Evolutionary conservation across 2,888 invertebrate species (phyloP).

Genomic region (Allygus modestus): DNA sequence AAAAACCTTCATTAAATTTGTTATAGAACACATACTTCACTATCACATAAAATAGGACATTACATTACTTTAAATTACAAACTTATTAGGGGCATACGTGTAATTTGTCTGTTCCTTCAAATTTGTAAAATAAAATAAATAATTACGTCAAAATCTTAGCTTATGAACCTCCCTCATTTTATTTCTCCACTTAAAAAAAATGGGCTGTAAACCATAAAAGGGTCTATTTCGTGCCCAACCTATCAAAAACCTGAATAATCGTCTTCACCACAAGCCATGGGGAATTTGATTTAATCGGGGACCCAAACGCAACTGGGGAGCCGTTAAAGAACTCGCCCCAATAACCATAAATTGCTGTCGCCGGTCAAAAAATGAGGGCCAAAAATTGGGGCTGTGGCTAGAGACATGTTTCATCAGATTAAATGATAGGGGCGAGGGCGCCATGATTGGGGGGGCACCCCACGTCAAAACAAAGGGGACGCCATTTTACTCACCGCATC

Average conservation of each 20-base stretch:
- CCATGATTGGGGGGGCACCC: constrained; percentile 2
- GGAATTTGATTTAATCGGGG: not conserved
- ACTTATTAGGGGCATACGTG: too few species aligned
- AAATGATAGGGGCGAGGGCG: not conserved
- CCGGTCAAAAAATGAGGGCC: constrained; percentile 24
- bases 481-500: constrained; percentile 19
- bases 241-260: not conserved
- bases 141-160: too few species aligned
- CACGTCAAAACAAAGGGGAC: constrained; percentile 38
- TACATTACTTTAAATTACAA: too few species aligned
- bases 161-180: too few species aligned
- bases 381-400: constrained; percentile 40
- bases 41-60: too few species aligned
- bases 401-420: constrained; percentile 13
- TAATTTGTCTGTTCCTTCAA: too few species aligned
- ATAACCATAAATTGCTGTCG: constrained; percentile 48
- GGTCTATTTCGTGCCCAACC: not conserved
- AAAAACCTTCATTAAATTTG: too few species aligned
- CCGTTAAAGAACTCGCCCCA: constrained; percentile 22
- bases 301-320: not conserved
- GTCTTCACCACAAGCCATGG: not conserved
- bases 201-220: too few species aligned
- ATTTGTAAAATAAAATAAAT: too few species aligned
- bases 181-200: too few species aligned
- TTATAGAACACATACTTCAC: too few species aligned